phyloP scores from a whole-genome alignment of 2,113 vertebrate species.

The Pedetes capensis region DNA sequence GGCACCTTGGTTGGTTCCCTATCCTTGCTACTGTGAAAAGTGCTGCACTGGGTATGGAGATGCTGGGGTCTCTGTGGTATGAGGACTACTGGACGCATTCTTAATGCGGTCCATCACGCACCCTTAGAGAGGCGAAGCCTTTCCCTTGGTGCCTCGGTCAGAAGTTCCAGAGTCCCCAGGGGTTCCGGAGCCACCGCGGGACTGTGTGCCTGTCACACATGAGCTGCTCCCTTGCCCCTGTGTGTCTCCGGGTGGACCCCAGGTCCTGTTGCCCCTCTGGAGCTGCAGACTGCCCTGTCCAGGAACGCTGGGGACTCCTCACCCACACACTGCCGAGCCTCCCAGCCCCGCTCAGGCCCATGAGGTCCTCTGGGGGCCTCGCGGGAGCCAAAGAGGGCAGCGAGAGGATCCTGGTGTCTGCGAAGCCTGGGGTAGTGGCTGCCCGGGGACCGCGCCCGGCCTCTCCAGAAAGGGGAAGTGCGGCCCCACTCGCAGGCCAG shows the following conservation, averaged over 20 bases:
- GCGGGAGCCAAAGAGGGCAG: background rate
- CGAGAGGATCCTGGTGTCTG: background rate
- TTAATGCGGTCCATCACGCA: background rate
- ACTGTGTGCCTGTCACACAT: background rate
- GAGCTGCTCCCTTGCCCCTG: background rate
- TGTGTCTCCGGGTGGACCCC: background rate
- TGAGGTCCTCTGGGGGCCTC: background rate
- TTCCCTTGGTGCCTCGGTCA: background rate
- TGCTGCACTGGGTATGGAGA: no score
- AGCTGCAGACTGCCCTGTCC: background rate
- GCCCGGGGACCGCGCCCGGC: background rate
- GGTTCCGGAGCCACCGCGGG: background rate
- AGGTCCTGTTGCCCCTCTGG: background rate
- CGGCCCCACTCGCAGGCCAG: no score
- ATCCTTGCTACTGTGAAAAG: no score
- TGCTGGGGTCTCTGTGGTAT: no score
- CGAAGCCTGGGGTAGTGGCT: background rate
- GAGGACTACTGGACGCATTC: no score
- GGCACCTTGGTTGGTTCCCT: no score
- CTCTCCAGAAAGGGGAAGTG: constrained; percentile 70
- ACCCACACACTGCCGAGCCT: background rate
- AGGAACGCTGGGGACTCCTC: background rate
- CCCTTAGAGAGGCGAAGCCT: background rate
- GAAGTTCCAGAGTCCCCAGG: background rate
- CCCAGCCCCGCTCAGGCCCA: background rate